A percentile compares a stretch with the other conserved stretches of the same genome.
Conservation (phyloP, 1,140 invertebrate genomes). For the Ectropis grisescens region DNA sequence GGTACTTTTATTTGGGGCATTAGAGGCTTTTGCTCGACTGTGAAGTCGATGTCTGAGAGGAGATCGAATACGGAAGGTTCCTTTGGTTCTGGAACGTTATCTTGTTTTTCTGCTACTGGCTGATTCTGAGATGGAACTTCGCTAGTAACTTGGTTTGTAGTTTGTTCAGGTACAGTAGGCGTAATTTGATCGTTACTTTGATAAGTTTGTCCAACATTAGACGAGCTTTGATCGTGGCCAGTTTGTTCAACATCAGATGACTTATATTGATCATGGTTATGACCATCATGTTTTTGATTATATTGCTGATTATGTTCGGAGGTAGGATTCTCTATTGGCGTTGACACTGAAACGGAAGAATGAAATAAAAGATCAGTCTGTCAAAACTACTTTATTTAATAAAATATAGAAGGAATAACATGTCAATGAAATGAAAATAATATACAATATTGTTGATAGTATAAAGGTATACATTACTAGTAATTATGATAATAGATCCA, state of each 20-base stretch:
- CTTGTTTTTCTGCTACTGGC: conserved; percentile 8
- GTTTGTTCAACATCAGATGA: no score
- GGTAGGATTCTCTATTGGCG: conserved; percentile 31
- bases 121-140: neutral
- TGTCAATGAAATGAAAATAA: no score
- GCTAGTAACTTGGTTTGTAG: no score
- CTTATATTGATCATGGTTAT: no score
- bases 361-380: conserved; percentile 44
- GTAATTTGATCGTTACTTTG: no score
- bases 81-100: conserved; percentile 20
- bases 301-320: conserved; percentile 11
- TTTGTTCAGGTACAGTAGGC: no score
- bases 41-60: conserved; percentile 82
- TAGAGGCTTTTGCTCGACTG: conserved; percentile 77
- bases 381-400: conserved; percentile 40
- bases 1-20: conserved; percentile 73
- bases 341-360: conserved; percentile 44
- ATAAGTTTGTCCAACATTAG: conserved; percentile 1
- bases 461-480: no score
- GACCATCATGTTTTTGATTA: neutral
- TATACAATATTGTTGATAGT: conserved; percentile 17
- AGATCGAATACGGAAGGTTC: conserved; percentile 80
- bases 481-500: conserved; percentile 12
- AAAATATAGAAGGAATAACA: conserved; percentile 1
- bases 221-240: no score